phyloP scores from a whole-genome alignment of 2,113 vertebrate genomes.

The Varanus komodoensis region DNA sequence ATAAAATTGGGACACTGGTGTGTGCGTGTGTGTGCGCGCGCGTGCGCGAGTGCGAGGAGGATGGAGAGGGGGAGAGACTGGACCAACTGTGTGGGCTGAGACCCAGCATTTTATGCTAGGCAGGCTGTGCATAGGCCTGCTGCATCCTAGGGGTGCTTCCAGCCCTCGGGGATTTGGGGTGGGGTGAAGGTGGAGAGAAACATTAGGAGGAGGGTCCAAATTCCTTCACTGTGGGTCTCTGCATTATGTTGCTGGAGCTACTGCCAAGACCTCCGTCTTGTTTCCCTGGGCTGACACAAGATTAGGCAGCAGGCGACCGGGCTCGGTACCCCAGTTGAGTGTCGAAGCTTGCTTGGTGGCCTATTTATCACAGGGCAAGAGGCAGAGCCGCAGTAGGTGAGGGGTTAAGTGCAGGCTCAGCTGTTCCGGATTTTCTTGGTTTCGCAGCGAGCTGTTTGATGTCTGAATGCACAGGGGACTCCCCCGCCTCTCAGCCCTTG shows the following conservation, averaged over 20 bases:
- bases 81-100: constrained; percentile 10
- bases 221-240: constrained; percentile 49
- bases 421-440: constrained; percentile 84
- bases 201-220: neutral
- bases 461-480: constrained; percentile 88
- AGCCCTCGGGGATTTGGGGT: neutral
- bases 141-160: neutral
- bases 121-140: neutral
- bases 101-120: neutral
- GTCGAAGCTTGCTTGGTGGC: constrained; percentile 29
- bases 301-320: constrained; percentile 24
- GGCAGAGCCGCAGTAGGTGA: constrained; percentile 61
- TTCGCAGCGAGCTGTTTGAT: constrained; percentile 85
- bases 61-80: neutral
- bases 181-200: neutral
- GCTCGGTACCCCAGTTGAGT: constrained; percentile 47
- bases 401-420: constrained; percentile 86
- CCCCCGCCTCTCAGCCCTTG: constrained; percentile 78
- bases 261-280: constrained; percentile 28
- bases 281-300: constrained; percentile 37
- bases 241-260: constrained; percentile 51
- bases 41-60: neutral
- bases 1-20: neutral
- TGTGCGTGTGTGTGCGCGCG: too few relatives aligned
- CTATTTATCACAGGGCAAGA: constrained; percentile 39